Evolutionary conservation across 2,797 vertebrate species (phyloP).

Genomic region (Notolabrus celidotus): DNA sequence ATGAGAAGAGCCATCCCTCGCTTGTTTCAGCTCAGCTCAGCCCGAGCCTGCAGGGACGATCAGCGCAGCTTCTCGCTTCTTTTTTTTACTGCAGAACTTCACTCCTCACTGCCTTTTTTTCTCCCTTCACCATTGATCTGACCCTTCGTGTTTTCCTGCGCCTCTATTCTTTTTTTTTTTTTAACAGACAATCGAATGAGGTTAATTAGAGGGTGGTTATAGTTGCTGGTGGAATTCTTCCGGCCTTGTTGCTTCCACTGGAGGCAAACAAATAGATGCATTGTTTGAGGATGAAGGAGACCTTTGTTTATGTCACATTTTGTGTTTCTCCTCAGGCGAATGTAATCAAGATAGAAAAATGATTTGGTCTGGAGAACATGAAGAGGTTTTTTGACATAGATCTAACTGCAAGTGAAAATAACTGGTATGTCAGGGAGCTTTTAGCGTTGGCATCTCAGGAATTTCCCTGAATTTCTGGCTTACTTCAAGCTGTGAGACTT

Average conservation of each 20-base stretch:
- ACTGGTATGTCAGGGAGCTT: constrained; percentile 21
- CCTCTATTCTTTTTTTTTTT: constrained; percentile 11
- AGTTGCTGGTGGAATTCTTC: constrained; percentile 22
- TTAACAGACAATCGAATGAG: constrained; percentile 43
- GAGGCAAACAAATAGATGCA: constrained; percentile 41
- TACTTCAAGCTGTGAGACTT: constrained; percentile 17
- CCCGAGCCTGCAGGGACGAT: constrained; percentile 62
- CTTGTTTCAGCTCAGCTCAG: constrained; percentile 68
- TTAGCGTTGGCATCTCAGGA: constrained; percentile 41
- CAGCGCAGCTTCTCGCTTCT: constrained; percentile 42
- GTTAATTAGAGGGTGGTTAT: constrained; percentile 52
- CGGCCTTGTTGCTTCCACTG: constrained; percentile 12
- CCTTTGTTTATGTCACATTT: constrained; percentile 46
- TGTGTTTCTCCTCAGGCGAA: constrained; percentile 17
- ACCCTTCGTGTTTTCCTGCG: constrained; percentile 24
- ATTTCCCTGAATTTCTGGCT: constrained; percentile 47
- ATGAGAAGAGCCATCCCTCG: constrained; percentile 74
- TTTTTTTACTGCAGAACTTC: constrained; percentile 57
- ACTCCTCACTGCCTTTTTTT: constrained; percentile 37
- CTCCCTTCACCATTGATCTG: constrained; percentile 45
- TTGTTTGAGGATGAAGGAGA: constrained; percentile 43
- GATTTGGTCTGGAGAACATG: constrained; percentile 30
- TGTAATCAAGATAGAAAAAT: constrained; percentile 39
- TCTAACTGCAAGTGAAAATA: constrained; percentile 11
- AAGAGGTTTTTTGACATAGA: constrained; percentile 32